A percentile compares a stretch with the other conserved stretches of the same genome.
Evolutionary conservation across 1,140 invertebrate genomes (phyloP).

Genomic region (Colletes gigas): DNA sequence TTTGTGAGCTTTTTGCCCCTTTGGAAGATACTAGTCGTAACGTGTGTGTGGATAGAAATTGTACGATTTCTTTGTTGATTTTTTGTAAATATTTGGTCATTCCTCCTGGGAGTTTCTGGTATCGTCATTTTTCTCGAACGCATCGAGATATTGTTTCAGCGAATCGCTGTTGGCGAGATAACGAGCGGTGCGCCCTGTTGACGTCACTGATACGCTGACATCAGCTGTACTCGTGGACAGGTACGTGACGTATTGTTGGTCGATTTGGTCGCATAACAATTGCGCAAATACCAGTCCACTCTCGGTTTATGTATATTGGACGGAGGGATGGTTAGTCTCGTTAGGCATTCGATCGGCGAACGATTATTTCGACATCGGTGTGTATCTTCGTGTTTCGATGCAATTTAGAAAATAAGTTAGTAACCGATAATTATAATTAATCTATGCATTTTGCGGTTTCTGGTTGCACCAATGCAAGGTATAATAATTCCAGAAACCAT

Average conservation of each 20-base stretch:
- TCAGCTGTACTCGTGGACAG: constrained; percentile 23
- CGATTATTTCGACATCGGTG: not conserved
- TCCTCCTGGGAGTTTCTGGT: too few relatives aligned
- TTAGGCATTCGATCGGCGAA: not conserved
- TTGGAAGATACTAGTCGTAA: too few relatives aligned
- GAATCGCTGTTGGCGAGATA: constrained; percentile 5
- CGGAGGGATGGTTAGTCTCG: not conserved
- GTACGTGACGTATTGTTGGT: constrained; percentile 23
- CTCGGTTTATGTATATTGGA: not conserved
- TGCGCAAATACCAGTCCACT: not conserved
- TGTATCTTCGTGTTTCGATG: too few relatives aligned
- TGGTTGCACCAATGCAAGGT: too few relatives aligned
- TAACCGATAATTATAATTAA: too few relatives aligned
- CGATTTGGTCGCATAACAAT: constrained; percentile 1
- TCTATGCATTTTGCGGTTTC: too few relatives aligned
- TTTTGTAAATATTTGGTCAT: too few relatives aligned
- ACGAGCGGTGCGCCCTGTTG: constrained; percentile 19
- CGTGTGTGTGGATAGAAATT: too few relatives aligned
- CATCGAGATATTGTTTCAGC: not conserved
- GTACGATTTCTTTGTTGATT: too few relatives aligned
- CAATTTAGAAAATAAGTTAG: too few relatives aligned
- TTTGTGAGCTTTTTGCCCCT: too few relatives aligned
- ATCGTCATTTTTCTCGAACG: not conserved
- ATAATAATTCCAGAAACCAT: too few relatives aligned
- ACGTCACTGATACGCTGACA: constrained; percentile 35